Conservation (phyloP, 2,888 invertebrate species). For the Agrochola macilenta region DNA sequence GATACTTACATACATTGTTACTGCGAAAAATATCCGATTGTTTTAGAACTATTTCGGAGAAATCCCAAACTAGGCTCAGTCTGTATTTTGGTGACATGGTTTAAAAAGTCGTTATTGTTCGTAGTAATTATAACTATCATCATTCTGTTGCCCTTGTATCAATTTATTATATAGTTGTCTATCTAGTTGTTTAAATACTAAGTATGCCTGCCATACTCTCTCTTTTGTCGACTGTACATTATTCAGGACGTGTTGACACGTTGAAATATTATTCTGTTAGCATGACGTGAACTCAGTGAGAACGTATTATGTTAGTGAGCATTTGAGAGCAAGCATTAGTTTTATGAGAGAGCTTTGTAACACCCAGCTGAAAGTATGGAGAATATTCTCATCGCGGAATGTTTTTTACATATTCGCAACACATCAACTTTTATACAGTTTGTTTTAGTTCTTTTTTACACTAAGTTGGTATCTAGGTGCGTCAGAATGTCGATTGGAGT, state of each 20-base stretch:
- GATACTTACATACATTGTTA: no score
- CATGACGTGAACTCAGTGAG: neutral
- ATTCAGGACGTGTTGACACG: neutral
- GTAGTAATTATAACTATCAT: no score
- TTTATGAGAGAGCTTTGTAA: conserved; percentile 6
- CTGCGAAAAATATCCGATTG: no score
- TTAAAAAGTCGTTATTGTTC: no score
- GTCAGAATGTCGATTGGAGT: neutral
- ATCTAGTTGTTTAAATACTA: neutral
- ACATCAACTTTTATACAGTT: neutral
- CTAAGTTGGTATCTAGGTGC: neutral
- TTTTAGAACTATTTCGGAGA: no score
- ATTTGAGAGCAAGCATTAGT: neutral
- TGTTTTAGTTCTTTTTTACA: neutral
- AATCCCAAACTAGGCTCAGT: no score
- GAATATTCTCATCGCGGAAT: neutral
- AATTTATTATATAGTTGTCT: no score
- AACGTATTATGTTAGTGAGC: neutral
- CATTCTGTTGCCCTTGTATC: no score
- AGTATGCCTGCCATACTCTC: neutral
- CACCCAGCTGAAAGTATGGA: no score
- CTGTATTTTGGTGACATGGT: no score
- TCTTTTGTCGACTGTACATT: neutral
- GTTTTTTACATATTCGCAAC: neutral
- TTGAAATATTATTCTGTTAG: conserved; percentile 23